Evolutionary conservation across 2,797 vertebrate genomes (phyloP).

Genomic region (Bovichtus variegatus): DNA sequence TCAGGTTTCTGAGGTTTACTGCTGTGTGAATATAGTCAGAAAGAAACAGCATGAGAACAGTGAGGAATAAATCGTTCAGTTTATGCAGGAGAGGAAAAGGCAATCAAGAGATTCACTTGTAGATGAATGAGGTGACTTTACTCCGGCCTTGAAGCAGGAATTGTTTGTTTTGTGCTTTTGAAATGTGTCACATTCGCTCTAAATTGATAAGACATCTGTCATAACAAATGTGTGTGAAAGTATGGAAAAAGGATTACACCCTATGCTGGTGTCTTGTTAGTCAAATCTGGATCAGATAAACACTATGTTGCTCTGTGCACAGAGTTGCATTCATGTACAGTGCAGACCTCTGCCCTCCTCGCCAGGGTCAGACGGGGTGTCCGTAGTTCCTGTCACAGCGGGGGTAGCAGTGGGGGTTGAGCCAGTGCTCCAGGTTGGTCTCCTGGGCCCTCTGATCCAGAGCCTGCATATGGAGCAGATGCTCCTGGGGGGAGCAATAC

Average conservation of each 20-base stretch:
- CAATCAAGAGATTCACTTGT: not conserved
- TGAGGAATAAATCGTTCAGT: not conserved
- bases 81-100: not conserved
- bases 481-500: conserved; percentile 81
- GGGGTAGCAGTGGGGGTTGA: conserved; percentile 93
- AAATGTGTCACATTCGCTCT: not conserved
- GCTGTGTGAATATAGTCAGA: conserved; percentile 5
- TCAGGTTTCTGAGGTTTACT: conserved; percentile 27
- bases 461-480: conserved; percentile 89
- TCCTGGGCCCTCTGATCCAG: conserved; percentile 92
- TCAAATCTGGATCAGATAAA: not conserved
- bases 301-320: not conserved
- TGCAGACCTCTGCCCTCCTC: conserved; percentile 21
- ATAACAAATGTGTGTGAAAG: not conserved
- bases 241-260: not conserved
- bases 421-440: conserved; percentile 92
- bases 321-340: not conserved
- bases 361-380: conserved; percentile 83
- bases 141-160: not conserved
- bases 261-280: not conserved
- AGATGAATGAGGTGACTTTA: not conserved
- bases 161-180: not conserved
- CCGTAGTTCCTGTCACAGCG: conserved; percentile 92
- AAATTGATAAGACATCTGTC: not conserved
- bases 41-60: conserved; percentile 20